phyloP scores from a whole-genome alignment of 2,888 invertebrate species.

The Cacoxenus indagator region DNA sequence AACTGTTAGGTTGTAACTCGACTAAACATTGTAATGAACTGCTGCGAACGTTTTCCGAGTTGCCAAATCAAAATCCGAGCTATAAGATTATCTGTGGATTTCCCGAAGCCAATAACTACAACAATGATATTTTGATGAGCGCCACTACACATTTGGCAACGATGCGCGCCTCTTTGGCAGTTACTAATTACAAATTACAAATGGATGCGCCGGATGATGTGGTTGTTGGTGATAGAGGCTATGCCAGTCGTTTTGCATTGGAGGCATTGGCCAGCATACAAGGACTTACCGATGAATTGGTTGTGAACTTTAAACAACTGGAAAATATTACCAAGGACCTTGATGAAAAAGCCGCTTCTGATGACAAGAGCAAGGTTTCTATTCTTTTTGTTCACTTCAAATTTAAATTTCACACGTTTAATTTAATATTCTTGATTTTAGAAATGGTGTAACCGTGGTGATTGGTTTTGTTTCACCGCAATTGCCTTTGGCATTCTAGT shows the following conservation, averaged over 20 bases:
- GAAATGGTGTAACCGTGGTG: conserved; percentile 27
- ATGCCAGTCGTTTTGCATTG: conserved; percentile 67
- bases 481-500: conserved; percentile 43
- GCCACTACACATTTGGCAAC: conserved; percentile 58
- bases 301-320: conserved; percentile 53
- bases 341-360: neutral
- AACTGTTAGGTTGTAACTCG: conserved; percentile 56
- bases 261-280: conserved; percentile 64
- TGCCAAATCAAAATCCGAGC: conserved; percentile 64
- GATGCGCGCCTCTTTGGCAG: conserved; percentile 61
- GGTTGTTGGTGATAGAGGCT: conserved; percentile 67
- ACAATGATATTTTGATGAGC: conserved; percentile 58
- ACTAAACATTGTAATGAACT: conserved; percentile 51
- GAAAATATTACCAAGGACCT: conserved; percentile 41
- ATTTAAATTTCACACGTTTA: neutral
- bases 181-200: conserved; percentile 65
- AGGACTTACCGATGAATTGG: conserved; percentile 56
- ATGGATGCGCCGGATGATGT: conserved; percentile 64
- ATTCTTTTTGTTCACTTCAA: neutral
- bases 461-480: conserved; percentile 36
- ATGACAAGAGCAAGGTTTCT: conserved; percentile 22
- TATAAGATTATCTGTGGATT: conserved; percentile 53
- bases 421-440: neutral
- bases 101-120: conserved; percentile 50
- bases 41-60: conserved; percentile 50